Base-by-base conservation (phyloP, 2,888 invertebrate species). In the Acleris sparsana region DNA sequence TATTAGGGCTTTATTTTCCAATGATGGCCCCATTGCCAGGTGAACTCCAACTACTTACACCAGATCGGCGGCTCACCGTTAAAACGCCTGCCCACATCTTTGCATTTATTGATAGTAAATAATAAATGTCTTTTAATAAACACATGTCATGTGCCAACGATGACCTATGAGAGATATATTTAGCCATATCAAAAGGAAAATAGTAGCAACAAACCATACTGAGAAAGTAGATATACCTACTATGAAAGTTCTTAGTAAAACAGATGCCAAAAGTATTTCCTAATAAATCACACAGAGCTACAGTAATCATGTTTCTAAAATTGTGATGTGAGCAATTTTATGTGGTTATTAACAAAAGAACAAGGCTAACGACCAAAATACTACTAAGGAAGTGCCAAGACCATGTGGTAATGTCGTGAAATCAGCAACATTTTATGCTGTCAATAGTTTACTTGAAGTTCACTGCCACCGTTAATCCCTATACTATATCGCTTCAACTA, bases 281-380 rank as follows among this genome's bases (percentile, higher is more conserved):
- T 18, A 49, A 51, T 43, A n/a, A 51, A 49, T 55, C 11, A 51
- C 13, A 18, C 17, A 5, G 43, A 51, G 9, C 49, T 43, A 43
- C 11, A n/a, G 49, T 29, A 16, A 25, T 49, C n/a, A 60, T 20
- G 22, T 43, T 53, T 56, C 48, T 55, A 55, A 51, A 49, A 49
- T 16, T 25, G 11, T 17, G 22, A 46, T 6, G 17, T 43, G 49
- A 43, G 22, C 18, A 22, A 22, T 16, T 43, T 60, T 18, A 11
- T 22, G 43, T 55, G 17, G 25, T 49, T 52, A 53, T 33, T 65
- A 65, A 51, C 60, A 55, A 48, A 60, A 79, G 79, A 80, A 79
- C 78, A 87, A 85, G 88, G 89, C 87, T 88, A 83, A 73, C 78
- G 75, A 87, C 87, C 87, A 89, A 89, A 77, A 76, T 63, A 67